Evolutionary conservation across 2,113 vertebrate species (phyloP), one percentile per base, ranked within the genome.

Genomic region (Parotia lawesii): DNA sequence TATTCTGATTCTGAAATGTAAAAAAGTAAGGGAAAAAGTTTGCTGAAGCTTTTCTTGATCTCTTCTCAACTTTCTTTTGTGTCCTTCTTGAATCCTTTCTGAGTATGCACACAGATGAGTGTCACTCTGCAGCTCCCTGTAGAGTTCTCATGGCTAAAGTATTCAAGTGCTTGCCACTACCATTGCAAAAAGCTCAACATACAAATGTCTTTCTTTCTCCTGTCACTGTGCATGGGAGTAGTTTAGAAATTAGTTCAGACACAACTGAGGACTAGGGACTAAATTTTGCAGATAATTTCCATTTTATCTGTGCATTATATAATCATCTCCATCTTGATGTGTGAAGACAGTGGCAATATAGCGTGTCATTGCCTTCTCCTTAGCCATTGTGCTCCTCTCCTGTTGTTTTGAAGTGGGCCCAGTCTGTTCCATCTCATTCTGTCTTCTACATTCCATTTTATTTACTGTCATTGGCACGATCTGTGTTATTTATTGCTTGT

Each of bases 401-500:
- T 77, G 57, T 81, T 94, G 51, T 73, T 95, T 76, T 91, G 79
- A 91, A 94, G 89, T 77, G 82, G 66, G 48, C 74, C 37, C 67
- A 8, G 71, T 73, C 81, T 85, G 77, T 88, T 86, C 78, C 78
- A 56, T 85, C 72, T 92, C 37, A 13, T 81, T 94, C 69, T 73
- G 4, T 90, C 50, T 81, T 76, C 77, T 62, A 11, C 4, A 11
- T 90, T 84, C 70, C 18, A 27, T 89, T 90, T 79, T 82, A 94
- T 94, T 94, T 94, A 92, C 75, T 91, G 72, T 80, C 44, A 67
- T 75, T 96, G 89, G 77, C 90, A 88, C 5, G 3, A 82, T 83
- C 69, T 95, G 27, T 61, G 56, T 93, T 95, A 79, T 86, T 94
- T 96, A 91, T 82, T 94, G 85, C 90, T 91, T 9, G 18, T 76